Percentiles rank a stretch among this genome's conserved stretches.
phyloP scores from a whole-genome alignment of 1,140 invertebrate genomes.

The Drosophila erecta region DNA sequence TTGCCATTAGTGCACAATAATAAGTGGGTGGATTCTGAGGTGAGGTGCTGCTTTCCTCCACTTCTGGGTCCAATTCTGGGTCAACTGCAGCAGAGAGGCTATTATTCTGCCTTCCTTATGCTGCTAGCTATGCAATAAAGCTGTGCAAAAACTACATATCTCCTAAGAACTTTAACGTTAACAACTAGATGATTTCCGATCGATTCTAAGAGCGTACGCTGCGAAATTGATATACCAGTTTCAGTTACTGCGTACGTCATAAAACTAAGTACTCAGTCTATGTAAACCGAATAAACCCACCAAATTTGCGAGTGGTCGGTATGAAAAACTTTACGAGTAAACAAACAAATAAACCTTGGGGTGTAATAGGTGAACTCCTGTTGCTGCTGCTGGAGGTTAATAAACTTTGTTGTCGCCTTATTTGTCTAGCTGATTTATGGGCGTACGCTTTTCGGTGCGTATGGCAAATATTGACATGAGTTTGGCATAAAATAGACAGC shows the following conservation, averaged over 20 bases:
- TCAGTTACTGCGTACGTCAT: not conserved
- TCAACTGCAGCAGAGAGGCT: slow-evolving; percentile 24
- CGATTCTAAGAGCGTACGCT: too few species aligned
- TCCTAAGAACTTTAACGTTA: not conserved
- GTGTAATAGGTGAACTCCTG: slow-evolving; percentile 39
- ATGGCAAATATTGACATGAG: slow-evolving; percentile 68
- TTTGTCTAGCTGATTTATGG: slow-evolving; percentile 80
- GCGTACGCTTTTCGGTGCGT: slow-evolving; percentile 42
- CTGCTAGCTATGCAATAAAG: slow-evolving; percentile 3
- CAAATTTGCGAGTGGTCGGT: not conserved
- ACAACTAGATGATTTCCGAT: not conserved
- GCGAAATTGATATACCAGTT: not conserved
- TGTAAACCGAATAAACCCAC: slow-evolving; percentile 2
- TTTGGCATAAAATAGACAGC: slow-evolving; percentile 55
- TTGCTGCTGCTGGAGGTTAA: slow-evolving; percentile 51
- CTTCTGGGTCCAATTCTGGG: slow-evolving; percentile 1
- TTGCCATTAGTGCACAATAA: slow-evolving; percentile 20
- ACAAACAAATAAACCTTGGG: slow-evolving; percentile 64
- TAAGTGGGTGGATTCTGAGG: not conserved
- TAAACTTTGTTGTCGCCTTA: slow-evolving; percentile 62
- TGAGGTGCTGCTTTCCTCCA: not conserved
- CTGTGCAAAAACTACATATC: not conserved
- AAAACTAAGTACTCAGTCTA: not conserved
- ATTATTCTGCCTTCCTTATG: not conserved
- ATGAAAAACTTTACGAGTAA: slow-evolving; percentile 60